Percentiles rank a stretch among this genome's conserved stretches.
Conservation (phyloP, 2,797 vertebrate genomes). For the Etheostoma perlongum region DNA sequence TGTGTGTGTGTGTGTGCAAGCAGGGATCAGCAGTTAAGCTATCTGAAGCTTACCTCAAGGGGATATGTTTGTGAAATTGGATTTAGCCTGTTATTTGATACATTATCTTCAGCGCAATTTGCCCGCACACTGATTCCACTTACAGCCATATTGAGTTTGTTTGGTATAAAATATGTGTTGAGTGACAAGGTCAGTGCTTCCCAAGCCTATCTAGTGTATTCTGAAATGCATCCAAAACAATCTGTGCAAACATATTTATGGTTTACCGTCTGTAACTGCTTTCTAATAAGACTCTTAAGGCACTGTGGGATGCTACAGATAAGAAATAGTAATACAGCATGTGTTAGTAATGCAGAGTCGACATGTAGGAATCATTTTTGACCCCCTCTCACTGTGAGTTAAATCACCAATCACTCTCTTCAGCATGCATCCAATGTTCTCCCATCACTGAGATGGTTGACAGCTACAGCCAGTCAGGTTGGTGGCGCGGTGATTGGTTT, state of each 20-base stretch:
- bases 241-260: constrained; percentile 16
- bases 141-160: constrained; percentile 57
- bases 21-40: constrained; percentile 43
- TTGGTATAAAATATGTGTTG: constrained; percentile 60
- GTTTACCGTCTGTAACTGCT: constrained; percentile 46
- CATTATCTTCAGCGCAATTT: constrained; percentile 71
- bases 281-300: constrained; percentile 49
- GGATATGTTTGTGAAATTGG: constrained; percentile 69
- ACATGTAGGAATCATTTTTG: constrained; percentile 28
- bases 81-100: constrained; percentile 62
- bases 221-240: constrained; percentile 32
- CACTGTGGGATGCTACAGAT: constrained; percentile 17
- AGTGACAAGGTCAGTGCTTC: constrained; percentile 46
- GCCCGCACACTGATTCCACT: constrained; percentile 61
- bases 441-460: constrained; percentile 27
- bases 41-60: constrained; percentile 55
- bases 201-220: constrained; percentile 6
- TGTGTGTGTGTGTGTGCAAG: constrained; percentile 13
- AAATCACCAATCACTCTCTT: constrained; percentile 9
- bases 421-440: constrained; percentile 28
- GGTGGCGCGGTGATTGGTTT: background rate
- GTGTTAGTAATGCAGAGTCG: constrained; percentile 29
- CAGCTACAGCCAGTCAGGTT: constrained; percentile 2
- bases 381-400: constrained; percentile 10
- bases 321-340: constrained; percentile 8